Base-by-base conservation (phyloP, 2,888 invertebrate genomes). In the Diplolepis rosae region DNA sequence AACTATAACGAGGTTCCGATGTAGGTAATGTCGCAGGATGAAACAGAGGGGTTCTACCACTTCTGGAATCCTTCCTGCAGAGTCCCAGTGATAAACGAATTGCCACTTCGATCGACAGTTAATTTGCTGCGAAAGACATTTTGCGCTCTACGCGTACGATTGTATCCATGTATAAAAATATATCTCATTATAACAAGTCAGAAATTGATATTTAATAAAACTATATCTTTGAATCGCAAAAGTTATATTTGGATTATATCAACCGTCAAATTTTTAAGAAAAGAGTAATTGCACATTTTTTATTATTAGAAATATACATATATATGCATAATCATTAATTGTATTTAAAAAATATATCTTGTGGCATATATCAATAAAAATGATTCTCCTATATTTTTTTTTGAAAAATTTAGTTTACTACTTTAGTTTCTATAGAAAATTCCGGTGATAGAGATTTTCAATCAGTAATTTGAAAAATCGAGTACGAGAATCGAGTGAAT, bases 391-490 rank as follows among this genome's bases (percentile, higher is more conserved):
- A n/a, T n/a, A n/a, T n/a, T n/a, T n/a, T n/a, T n/a, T n/a, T n/a
- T n/a, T n/a, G n/a, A n/a, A n/a, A n/a, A n/a, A n/a, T 18, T 6
- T 18, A 2, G 18, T 45, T 9, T 9, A 45, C 45, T 18, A 18
- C 6, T 7, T 1, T 18, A 15, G n/a, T 9, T 18, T 0, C 45
- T 9, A 3, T 5, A 18, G 18, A 18, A 18, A 18, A 3, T 45
- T 45, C 18, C 2, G 18, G 3, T 45, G 15, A n/a, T 45, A 7
- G 18, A 45, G 45, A 45, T 18, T 18, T 7, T 45, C 45, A 45
- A 45, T 74, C 69, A 70, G 24, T 52, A 76, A 79, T 77, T 79
- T 76, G 77, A 80, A 80, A 80, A 81, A 79, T 80, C 77, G 75
- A 80, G 79, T 76, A 71, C 74, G 68, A 51, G 70, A 71, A 75